A percentile compares a stretch with the other conserved stretches of the same genome.
phyloP scores from a whole-genome alignment of 2,797 vertebrate species.

The Peromyscus attwateri region DNA sequence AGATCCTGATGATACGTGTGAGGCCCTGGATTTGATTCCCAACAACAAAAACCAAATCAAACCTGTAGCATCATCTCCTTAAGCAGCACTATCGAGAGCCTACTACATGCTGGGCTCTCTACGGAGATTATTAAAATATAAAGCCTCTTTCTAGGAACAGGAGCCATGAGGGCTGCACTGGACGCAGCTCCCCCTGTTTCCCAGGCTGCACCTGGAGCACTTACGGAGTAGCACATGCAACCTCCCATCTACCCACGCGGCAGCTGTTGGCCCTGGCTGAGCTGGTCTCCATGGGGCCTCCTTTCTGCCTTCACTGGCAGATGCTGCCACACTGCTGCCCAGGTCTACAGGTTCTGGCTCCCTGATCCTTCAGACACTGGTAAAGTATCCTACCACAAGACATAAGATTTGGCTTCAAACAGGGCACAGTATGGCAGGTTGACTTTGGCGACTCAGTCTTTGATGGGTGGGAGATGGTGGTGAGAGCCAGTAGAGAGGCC shows the following conservation, averaged over 20 bases:
- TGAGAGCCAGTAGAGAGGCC: neutral
- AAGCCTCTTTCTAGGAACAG: neutral
- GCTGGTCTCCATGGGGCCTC: neutral
- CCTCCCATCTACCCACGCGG: neutral
- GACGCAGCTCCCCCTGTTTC: neutral
- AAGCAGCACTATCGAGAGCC: neutral
- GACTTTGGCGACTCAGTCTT: neutral
- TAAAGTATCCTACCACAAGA: neutral
- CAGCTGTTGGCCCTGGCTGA: neutral
- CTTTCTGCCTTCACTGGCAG: neutral
- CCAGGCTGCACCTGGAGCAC: neutral
- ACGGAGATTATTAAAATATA: neutral
- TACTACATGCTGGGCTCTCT: neutral
- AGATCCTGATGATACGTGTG: neutral
- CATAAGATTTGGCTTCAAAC: neutral
- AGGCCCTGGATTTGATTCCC: neutral
- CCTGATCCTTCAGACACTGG: neutral
- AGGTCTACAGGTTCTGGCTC: neutral
- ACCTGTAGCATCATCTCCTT: neutral
- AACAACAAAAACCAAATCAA: neutral
- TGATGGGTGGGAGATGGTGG: neutral
- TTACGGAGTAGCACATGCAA: too few relatives aligned
- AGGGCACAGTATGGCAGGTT: neutral
- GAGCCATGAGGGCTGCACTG: too few relatives aligned
- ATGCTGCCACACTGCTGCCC: neutral